These are phyloP conservation scores for Pelodytes ibericus DNA, from an alignment of 2,797 vertebrate genomes.

Conservation along the genomic window DNA sequence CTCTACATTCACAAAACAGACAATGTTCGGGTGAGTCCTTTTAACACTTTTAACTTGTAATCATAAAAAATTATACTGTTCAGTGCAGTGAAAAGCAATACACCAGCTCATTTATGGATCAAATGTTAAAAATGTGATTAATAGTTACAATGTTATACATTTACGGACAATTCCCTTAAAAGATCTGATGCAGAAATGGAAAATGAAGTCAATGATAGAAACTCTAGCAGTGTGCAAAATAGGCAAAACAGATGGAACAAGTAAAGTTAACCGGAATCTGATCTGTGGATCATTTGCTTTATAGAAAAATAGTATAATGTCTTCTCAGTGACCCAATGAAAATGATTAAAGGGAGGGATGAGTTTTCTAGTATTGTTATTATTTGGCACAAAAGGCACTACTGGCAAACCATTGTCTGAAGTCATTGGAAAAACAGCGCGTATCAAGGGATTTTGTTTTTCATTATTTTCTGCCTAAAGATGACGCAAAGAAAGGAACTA, in stretches of 20 bases:
- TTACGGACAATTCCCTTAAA: too few species aligned
- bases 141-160: too few species aligned
- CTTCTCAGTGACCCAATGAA: slow-evolving; percentile 62
- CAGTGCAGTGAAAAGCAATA: too few species aligned
- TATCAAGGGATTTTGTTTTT: slow-evolving; percentile 48
- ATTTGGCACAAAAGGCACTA: slow-evolving; percentile 58
- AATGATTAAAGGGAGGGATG: slow-evolving; percentile 62
- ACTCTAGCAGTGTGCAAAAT: not conserved
- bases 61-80: too few species aligned
- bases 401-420: slow-evolving; percentile 60
- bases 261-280: slow-evolving; percentile 8
- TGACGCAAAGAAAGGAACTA: slow-evolving; percentile 37
- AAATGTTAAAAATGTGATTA: too few species aligned
- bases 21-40: too few species aligned
- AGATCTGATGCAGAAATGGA: too few species aligned
- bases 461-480: slow-evolving; percentile 53
- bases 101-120: too few species aligned
- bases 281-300: slow-evolving; percentile 60
- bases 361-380: slow-evolving; percentile 65
- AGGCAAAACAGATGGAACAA: slow-evolving; percentile 4
- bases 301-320: slow-evolving; percentile 62
- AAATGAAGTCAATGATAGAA: too few species aligned
- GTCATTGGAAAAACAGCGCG: slow-evolving; percentile 63
- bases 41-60: too few species aligned
- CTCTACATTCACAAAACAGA: too few species aligned